Conservation (phyloP, 2,888 invertebrate species). For the Xanthia togata region DNA sequence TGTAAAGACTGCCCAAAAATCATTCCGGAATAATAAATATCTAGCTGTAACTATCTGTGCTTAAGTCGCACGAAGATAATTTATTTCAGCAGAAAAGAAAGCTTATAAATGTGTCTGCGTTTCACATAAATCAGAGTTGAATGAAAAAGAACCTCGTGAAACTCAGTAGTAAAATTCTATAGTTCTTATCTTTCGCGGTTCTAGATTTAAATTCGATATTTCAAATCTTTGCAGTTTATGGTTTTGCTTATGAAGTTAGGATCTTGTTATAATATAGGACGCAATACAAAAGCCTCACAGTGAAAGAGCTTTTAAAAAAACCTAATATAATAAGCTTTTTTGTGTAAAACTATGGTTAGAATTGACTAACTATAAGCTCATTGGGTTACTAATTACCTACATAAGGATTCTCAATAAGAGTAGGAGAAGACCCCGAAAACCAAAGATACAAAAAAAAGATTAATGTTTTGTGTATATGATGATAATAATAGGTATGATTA, state of each 20-base stretch:
- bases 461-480: neutral
- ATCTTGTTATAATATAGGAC: neutral
- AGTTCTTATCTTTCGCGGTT: slow-evolving; percentile 15
- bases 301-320: neutral
- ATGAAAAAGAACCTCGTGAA: slow-evolving; percentile 28
- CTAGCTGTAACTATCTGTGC: neutral
- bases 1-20: neutral
- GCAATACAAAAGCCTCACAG: no score
- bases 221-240: neutral
- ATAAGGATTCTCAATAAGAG: neutral
- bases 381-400: neutral
- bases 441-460: neutral
- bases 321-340: neutral
- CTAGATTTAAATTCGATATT: slow-evolving; percentile 27
- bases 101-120: slow-evolving; percentile 40
- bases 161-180: slow-evolving; percentile 13
- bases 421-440: no score
- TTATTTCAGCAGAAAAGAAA: slow-evolving; percentile 35
- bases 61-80: slow-evolving; percentile 17
- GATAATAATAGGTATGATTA: neutral
- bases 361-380: neutral
- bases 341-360: neutral
- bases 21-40: slow-evolving; percentile 13
- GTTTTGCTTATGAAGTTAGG: neutral
- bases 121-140: slow-evolving; percentile 48